Base-by-base conservation (phyloP, 2,797 vertebrate species). In the Taenioides sp. region DNA sequence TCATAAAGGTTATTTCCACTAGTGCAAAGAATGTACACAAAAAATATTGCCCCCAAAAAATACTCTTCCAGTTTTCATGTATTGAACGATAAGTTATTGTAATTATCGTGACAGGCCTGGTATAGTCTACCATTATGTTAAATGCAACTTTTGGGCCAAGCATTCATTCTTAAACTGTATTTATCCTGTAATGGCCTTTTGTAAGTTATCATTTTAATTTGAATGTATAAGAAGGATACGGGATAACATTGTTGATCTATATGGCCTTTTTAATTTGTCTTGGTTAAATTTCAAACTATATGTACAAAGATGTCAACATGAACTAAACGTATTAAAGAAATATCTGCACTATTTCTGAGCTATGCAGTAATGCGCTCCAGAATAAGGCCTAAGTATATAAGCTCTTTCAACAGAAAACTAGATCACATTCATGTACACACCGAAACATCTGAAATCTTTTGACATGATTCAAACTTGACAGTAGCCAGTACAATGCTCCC, bases 201-300 rank as follows among this genome's bases (percentile, higher is more conserved):
- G 20, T 28, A 85, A 87, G 40, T 70, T 72, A 63, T 74, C 62
- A 73, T 64, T 40, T 84, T 84, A 57, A 81, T 71, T 86, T 83
- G 88, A 92, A 91, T 91, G 87, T 90, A 85, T 78, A 27, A 73
- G 79, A 84, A 90, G 87, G 90, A 85, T 90, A 82, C 43, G 76
- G 57, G 57, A 71, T 2, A 34, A 57, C 72, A 7, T 65, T 61
- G 65, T 54, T 60, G n/a, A 70, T 78, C 37, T 49, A 22, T 57
- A 57, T 68, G 20, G 43, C 78, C 61, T 71, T 58, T 73, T 52
- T 20, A 55, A 57, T 18, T 65, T 3, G 69, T 65, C 54, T 14
- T 40, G 17, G 5, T 27, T 43, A 75, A 40, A 25, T 40, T 67
- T 34, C 47, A 49, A 47, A 67, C 22, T 12, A 25, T 62, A 40